Evolutionary conservation across 2,113 vertebrate species (phyloP).

Genomic region (Chamaea fasciata): DNA sequence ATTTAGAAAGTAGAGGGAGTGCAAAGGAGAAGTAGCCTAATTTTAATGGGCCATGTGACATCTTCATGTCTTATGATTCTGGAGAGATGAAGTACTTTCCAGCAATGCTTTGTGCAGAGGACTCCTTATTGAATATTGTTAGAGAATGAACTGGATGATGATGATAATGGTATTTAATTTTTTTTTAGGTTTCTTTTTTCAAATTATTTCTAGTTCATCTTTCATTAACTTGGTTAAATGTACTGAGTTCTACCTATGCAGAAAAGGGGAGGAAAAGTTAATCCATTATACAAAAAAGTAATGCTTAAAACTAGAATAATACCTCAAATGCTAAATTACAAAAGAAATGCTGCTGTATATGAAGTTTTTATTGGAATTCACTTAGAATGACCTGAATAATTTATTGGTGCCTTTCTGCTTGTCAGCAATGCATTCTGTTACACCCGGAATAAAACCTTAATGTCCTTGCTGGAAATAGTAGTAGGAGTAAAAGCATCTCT

Average conservation of each 20-base stretch:
- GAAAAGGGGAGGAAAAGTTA: background rate
- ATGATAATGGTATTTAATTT: background rate
- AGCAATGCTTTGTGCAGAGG: background rate
- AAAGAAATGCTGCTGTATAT: background rate
- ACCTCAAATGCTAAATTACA: background rate
- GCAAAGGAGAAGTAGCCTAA: background rate
- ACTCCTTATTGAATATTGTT: background rate
- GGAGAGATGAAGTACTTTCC: background rate
- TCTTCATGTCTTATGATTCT: background rate
- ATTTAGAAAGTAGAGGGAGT: background rate
- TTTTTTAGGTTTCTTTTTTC: background rate
- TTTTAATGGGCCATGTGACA: background rate
- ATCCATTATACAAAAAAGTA: background rate
- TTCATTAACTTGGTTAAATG: background rate
- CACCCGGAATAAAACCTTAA: background rate
- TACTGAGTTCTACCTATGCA: background rate
- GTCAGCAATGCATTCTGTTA: background rate
- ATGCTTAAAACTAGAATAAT: background rate
- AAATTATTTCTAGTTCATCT: background rate
- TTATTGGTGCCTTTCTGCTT: background rate
- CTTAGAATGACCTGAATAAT: conserved; percentile 25
- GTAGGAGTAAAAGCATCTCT: background rate
- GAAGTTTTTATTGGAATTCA: background rate
- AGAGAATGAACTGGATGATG: background rate
- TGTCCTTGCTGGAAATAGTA: background rate